A percentile compares a stretch with the other conserved stretches of the same genome.
Evolutionary conservation across 2,113 vertebrate species (phyloP).

Genomic region (Pollimyrus isidori): DNA sequence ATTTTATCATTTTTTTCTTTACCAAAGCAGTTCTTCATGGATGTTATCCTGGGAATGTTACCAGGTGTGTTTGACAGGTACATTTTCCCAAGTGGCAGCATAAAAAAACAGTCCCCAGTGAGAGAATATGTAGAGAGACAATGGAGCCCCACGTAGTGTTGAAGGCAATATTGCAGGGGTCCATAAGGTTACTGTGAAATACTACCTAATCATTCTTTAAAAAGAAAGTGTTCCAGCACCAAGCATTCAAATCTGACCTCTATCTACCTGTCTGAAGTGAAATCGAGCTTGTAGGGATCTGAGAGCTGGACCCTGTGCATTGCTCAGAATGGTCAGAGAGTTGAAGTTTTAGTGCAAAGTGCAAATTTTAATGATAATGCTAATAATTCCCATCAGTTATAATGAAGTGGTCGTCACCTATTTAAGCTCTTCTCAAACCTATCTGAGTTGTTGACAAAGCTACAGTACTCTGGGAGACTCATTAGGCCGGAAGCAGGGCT

Average conservation of each 20-base stretch:
- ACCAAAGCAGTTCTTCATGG: not conserved
- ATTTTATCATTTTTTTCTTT: not conserved
- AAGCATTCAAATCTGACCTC: not conserved
- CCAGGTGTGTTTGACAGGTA: not conserved
- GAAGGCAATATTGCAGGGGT: not conserved
- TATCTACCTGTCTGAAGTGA: not conserved
- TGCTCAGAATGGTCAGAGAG: not conserved
- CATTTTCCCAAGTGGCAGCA: not conserved
- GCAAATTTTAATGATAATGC: not conserved
- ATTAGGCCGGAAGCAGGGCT: not conserved
- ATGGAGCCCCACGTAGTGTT: not conserved
- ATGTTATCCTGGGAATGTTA: not conserved
- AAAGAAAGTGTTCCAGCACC: not conserved
- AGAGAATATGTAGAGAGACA: not conserved
- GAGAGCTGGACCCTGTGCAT: not conserved
- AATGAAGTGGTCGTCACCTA: not conserved
- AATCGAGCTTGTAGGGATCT: not conserved
- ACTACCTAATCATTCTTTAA: not conserved
- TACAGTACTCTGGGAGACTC: not conserved
- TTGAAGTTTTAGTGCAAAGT: not conserved
- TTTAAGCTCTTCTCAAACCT: not conserved
- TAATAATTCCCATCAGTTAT: not conserved
- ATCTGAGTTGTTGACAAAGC: not conserved
- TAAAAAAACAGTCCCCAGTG: not conserved
- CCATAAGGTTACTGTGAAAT: not conserved